A percentile compares a stretch with the other conserved stretches of the same genome.
Evolutionary conservation across 2,113 vertebrate genomes (phyloP).

Genomic region (Tympanuchus pallidicinctus): DNA sequence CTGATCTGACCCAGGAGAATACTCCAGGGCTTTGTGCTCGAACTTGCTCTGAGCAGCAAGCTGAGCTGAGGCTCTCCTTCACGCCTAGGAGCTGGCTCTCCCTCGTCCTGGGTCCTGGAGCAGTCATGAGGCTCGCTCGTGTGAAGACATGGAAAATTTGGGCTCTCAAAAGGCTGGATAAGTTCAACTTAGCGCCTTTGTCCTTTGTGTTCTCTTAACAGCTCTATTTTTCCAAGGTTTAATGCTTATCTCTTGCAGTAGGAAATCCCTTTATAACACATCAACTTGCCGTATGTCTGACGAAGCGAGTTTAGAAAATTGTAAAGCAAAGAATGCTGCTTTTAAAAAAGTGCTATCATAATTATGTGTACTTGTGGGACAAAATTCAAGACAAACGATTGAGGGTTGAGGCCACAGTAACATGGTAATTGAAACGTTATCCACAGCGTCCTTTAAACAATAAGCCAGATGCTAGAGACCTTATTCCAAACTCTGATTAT

Average conservation of each 20-base stretch:
- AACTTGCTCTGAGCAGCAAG: background rate
- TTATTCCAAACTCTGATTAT: conserved; percentile 24
- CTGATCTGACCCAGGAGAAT: background rate
- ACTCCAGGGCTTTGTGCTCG: background rate
- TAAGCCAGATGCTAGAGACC: background rate
- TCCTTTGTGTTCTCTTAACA: background rate
- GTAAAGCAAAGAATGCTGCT: background rate
- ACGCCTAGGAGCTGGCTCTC: background rate
- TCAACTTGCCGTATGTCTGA: background rate
- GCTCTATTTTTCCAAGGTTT: background rate
- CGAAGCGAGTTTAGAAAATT: background rate
- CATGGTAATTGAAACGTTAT: conserved; percentile 14
- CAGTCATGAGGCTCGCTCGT: background rate
- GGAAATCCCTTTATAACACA: background rate
- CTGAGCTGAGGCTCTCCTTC: background rate
- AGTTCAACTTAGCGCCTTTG: background rate
- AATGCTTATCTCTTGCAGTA: background rate
- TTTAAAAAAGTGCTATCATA: background rate
- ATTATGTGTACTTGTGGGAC: background rate
- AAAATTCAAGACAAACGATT: background rate
- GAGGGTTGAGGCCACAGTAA: background rate
- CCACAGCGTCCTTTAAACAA: conserved; percentile 16
- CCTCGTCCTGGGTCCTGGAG: fast-evolving
- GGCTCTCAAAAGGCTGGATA: background rate
- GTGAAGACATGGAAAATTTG: background rate